phyloP scores from a whole-genome alignment of 2,797 vertebrate genomes.

The Muscicapa striata region DNA sequence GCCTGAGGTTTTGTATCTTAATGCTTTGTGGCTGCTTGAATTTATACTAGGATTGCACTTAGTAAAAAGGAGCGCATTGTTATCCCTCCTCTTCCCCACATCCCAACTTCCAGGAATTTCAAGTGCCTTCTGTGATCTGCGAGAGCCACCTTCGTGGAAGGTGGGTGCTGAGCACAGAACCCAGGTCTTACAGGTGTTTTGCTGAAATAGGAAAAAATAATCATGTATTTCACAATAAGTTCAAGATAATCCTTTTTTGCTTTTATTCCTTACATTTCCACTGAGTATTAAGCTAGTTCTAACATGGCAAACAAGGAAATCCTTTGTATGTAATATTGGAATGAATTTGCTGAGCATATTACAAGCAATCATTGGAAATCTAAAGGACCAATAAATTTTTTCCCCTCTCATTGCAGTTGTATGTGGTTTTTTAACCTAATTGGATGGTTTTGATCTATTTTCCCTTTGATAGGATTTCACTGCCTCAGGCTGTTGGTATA shows the following conservation, averaged over 20 bases:
- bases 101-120: background rate
- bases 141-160: background rate
- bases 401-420: background rate
- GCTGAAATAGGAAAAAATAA: background rate
- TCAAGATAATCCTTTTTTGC: background rate
- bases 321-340: slow-evolving; percentile 11
- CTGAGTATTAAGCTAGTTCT: slow-evolving; percentile 30
- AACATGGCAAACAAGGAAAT: slow-evolving; percentile 14
- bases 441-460: background rate
- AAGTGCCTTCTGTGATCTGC: slow-evolving; percentile 45
- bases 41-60: background rate
- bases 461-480: background rate
- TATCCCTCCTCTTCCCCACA: background rate
- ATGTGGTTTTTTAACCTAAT: background rate
- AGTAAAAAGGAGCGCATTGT: background rate
- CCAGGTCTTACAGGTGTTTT: background rate
- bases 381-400: slow-evolving; percentile 67
- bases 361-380: background rate
- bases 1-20: background rate
- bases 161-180: background rate
- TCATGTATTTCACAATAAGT: background rate
- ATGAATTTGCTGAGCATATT: background rate
- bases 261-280: slow-evolving; percentile 45
- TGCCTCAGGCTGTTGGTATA: background rate
- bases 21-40: slow-evolving; percentile 14